Percentiles rank a stretch among this genome's conserved stretches.
phyloP scores from a whole-genome alignment of 2,888 invertebrate species.

The Nymphalis urticae region DNA sequence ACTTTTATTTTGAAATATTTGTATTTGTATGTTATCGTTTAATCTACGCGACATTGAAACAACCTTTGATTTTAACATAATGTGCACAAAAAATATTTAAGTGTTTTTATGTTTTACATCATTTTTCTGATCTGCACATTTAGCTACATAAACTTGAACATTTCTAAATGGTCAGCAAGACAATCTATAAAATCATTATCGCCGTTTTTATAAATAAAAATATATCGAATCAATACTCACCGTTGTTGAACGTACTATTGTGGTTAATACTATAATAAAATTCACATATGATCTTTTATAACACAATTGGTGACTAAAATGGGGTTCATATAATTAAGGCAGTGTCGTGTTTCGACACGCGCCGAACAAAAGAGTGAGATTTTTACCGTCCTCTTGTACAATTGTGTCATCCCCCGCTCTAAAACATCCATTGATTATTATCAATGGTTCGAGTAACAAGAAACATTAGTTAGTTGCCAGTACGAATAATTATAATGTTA shows the following conservation, averaged over 20 bases:
- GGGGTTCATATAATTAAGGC: slow-evolving; percentile 53
- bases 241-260: not conserved
- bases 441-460: slow-evolving; percentile 50
- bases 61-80: no score
- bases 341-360: slow-evolving; percentile 72
- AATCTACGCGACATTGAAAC: no score
- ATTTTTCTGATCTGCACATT: no score
- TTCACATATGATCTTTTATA: slow-evolving; percentile 20
- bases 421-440: slow-evolving; percentile 59
- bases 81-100: no score
- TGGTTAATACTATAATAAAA: slow-evolving; percentile 13
- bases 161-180: no score
- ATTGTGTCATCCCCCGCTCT: slow-evolving; percentile 59
- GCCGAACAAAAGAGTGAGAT: slow-evolving; percentile 58
- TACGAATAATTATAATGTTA: slow-evolving; percentile 15
- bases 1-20: no score
- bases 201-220: no score
- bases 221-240: no score
- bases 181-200: no score
- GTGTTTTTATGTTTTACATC: no score
- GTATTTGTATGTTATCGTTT: no score
- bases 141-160: no score
- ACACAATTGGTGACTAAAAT: slow-evolving; percentile 50
- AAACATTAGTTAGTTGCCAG: slow-evolving; percentile 25
- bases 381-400: slow-evolving; percentile 55